Evolutionary conservation across 2,797 vertebrate species (phyloP).

Genomic region (Rhynchonycteris naso): DNA sequence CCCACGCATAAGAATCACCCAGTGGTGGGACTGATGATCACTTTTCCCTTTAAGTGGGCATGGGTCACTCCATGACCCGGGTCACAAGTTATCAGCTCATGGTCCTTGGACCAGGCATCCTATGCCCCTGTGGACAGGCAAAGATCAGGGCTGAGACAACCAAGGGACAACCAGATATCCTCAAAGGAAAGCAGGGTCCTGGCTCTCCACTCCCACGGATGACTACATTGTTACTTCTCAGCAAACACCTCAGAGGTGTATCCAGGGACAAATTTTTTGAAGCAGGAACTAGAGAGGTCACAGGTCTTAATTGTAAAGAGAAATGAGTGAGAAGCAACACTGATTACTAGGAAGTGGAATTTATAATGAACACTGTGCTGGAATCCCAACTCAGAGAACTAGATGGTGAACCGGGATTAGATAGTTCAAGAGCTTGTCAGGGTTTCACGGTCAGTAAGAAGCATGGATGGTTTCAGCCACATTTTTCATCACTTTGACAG

Average conservation of each 20-base stretch:
- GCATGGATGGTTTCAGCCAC: background rate
- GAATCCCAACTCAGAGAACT: background rate
- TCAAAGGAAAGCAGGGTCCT: background rate
- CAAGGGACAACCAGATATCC: background rate
- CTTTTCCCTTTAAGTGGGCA: background rate
- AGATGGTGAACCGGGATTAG: background rate
- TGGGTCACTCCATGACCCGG: rapidly evolving
- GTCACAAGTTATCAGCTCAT: background rate
- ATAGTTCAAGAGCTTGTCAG: no score
- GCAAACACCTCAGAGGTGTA: background rate
- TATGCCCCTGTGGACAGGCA: background rate
- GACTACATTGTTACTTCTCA: background rate
- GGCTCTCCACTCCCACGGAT: background rate
- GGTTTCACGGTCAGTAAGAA: background rate
- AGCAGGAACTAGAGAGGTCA: background rate
- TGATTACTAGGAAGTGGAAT: background rate
- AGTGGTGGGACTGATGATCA: no score
- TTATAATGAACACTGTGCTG: background rate
- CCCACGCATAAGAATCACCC: background rate
- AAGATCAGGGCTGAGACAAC: background rate
- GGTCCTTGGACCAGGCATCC: background rate
- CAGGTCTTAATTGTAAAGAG: background rate
- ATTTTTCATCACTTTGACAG: background rate
- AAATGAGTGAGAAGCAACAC: background rate
- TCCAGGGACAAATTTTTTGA: background rate